These are phyloP conservation scores for Petrocephalus sullivani DNA, from an alignment of 2,797 vertebrate species.

Conservation along the genomic window DNA sequence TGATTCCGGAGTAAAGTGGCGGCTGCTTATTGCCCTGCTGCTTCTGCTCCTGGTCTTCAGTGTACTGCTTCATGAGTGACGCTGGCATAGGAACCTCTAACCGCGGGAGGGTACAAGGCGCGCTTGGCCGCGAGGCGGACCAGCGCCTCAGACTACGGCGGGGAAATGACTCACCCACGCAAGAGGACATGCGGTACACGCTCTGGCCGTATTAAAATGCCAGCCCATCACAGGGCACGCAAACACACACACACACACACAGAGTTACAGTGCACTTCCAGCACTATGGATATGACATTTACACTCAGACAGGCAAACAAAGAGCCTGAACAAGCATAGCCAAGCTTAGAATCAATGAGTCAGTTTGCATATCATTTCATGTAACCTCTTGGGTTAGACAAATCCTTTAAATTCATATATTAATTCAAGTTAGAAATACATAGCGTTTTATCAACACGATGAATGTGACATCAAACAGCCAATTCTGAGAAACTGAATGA, in stretches of 20 bases:
- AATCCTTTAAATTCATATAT: neutral
- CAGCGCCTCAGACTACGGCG: neutral
- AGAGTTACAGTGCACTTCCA: neutral
- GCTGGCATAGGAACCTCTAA: conserved; percentile 75
- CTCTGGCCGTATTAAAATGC: neutral
- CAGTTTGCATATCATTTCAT: neutral
- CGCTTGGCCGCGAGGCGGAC: neutral
- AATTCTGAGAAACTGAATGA: neutral
- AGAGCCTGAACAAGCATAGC: neutral
- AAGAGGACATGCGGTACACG: too few relatives aligned
- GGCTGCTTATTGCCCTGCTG: conserved; percentile 83
- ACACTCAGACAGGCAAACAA: neutral
- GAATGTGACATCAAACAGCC: neutral
- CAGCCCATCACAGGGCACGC: neutral
- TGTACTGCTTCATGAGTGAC: conserved; percentile 98
- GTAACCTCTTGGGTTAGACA: neutral
- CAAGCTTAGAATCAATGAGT: neutral
- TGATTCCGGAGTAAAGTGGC: conserved; percentile 91
- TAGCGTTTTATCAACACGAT: neutral
- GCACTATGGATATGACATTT: neutral
- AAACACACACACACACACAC: neutral
- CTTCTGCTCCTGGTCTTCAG: conserved; percentile 88
- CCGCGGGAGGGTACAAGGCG: neutral
- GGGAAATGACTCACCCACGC: neutral
- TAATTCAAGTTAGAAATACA: neutral